Conservation (phyloP, 1,140 invertebrate species). For the Mizuhopecten yessoensis region DNA sequence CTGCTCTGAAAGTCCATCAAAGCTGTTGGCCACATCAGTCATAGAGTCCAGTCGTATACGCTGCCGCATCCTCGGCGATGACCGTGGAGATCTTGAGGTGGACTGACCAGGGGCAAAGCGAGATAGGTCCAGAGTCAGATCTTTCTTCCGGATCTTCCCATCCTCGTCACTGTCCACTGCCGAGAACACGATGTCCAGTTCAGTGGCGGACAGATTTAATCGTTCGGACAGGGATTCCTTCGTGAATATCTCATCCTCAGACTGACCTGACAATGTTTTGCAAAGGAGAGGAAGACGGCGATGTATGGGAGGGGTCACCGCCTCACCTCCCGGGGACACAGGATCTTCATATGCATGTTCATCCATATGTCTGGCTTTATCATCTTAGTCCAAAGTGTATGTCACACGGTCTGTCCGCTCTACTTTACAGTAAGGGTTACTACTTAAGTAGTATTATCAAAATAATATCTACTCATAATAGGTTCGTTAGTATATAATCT, state of each 20-base stretch:
- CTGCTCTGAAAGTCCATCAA: slow-evolving; percentile 49
- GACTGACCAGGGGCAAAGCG: not conserved
- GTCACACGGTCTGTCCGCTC: too few species aligned
- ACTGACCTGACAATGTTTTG: slow-evolving; percentile 41
- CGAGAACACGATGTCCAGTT: slow-evolving; percentile 69
- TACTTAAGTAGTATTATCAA: too few species aligned
- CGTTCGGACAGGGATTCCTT: slow-evolving; percentile 61
- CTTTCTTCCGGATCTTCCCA: slow-evolving; percentile 63
- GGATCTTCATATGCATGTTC: not conserved
- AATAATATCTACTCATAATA: too few species aligned
- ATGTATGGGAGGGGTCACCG: not conserved
- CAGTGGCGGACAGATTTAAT: slow-evolving; percentile 63
- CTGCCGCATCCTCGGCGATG: not conserved
- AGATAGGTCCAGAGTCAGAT: slow-evolving; percentile 45
- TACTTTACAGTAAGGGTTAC: too few species aligned
- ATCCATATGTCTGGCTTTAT: not conserved
- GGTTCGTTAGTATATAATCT: not conserved
- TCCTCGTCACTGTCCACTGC: slow-evolving; percentile 69
- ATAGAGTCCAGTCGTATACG: not conserved
- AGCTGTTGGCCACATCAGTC: not conserved
- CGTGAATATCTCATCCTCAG: slow-evolving; percentile 60
- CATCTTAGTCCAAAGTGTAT: not conserved
- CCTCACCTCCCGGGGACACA: not conserved
- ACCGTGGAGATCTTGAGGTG: not conserved
- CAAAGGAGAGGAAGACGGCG: not conserved